Conservation (phyloP, 2,888 invertebrate genomes). For the Morinoia aosen region DNA sequence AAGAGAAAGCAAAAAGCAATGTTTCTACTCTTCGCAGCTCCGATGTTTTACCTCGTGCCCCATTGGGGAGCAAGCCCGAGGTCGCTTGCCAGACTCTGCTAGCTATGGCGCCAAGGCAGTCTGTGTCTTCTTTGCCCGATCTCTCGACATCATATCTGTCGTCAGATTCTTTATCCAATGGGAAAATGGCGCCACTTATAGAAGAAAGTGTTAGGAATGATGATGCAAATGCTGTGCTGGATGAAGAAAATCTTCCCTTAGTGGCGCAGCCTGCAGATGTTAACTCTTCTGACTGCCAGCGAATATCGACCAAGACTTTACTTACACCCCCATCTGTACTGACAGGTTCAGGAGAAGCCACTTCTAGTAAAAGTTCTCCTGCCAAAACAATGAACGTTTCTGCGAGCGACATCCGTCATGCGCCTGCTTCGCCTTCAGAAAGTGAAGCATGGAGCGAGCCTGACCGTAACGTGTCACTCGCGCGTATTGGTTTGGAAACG, state of each 20-base stretch:
- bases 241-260: not conserved
- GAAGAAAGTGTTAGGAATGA: constrained; percentile 35
- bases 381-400: not conserved
- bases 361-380: not conserved
- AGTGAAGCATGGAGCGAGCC: constrained; percentile 92
- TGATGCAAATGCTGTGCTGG: not conserved
- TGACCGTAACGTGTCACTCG: constrained; percentile 84
- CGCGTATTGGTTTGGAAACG: constrained; percentile 79
- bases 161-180: constrained; percentile 30
- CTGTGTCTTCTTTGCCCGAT: constrained; percentile 31
- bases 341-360: not conserved
- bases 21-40: not conserved
- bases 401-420: constrained; percentile 9
- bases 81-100: constrained; percentile 45
- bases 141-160: constrained; percentile 31
- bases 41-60: not conserved
- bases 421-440: constrained; percentile 74
- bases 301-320: not conserved
- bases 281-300: not conserved
- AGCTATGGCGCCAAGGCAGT: constrained; percentile 39
- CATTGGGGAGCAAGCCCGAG: not conserved
- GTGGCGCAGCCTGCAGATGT: not conserved
- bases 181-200: constrained; percentile 22
- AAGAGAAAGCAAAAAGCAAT: not conserved
- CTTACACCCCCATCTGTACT: not conserved